These are phyloP conservation scores for Sorex fumeus DNA, from an alignment of 2,113 vertebrate species.

Conservation along the genomic window DNA sequence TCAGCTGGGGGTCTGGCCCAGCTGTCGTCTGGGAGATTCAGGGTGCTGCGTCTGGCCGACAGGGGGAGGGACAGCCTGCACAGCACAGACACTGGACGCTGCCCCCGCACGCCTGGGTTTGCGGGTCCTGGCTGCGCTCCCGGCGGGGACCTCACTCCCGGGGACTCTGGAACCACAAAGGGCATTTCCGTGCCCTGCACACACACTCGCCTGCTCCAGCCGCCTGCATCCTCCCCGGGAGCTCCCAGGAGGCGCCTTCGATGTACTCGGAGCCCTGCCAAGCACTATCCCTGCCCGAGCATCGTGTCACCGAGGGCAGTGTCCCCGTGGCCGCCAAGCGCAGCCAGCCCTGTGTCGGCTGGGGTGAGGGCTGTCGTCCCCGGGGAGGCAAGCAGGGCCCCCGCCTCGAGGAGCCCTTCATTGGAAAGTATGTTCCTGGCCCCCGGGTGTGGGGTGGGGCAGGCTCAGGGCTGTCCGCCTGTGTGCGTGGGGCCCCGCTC, in stretches of 20 bases:
- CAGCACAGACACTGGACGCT: rapidly evolving
- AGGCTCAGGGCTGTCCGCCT: too few species aligned
- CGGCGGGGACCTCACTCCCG: background rate
- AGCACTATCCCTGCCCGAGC: slow-evolving; percentile 20
- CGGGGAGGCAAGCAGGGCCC: too few species aligned
- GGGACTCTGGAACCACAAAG: background rate
- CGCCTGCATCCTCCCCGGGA: background rate
- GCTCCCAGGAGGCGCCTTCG: background rate
- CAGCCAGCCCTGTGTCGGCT: background rate
- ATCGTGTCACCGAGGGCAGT: rapidly evolving
- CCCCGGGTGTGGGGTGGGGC: too few species aligned
- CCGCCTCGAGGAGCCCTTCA: too few species aligned
- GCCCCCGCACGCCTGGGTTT: background rate
- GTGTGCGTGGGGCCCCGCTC: too few species aligned
- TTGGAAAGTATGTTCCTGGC: background rate
- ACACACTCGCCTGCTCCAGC: background rate
- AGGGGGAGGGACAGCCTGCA: too few species aligned
- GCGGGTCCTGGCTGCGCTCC: rapidly evolving
- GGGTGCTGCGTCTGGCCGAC: background rate
- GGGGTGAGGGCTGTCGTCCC: background rate
- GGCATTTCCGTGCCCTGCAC: background rate
- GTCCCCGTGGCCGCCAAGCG: background rate
- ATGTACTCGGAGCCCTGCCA: background rate
- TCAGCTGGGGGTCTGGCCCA: rapidly evolving
- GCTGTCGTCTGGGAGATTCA: background rate